Evolutionary conservation across 2,888 invertebrate species (phyloP).

Genomic region (Priocnemis perturbator): DNA sequence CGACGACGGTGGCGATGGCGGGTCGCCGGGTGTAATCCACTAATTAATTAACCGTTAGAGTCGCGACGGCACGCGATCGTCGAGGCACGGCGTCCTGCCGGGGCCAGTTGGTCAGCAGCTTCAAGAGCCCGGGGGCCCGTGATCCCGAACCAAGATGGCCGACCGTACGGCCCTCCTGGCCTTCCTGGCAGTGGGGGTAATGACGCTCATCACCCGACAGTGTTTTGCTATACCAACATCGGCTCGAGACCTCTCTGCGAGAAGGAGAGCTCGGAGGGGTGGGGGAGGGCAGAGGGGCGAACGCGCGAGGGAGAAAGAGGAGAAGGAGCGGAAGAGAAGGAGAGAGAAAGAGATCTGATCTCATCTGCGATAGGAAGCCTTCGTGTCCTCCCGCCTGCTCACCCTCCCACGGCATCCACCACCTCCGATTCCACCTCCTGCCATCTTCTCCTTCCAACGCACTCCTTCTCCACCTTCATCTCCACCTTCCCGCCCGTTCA

Average conservation of each 20-base stretch:
- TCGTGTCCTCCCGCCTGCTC: slow-evolving; percentile 54
- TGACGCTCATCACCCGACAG: slow-evolving; percentile 75
- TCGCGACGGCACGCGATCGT: slow-evolving; percentile 69
- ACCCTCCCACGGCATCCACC: slow-evolving; percentile 15
- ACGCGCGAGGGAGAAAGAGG: slow-evolving; percentile 19
- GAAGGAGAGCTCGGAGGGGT: slow-evolving; percentile 37
- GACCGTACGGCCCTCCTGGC: slow-evolving; percentile 66
- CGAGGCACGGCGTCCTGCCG: slow-evolving; percentile 50
- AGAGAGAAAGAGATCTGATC: slow-evolving; percentile 63
- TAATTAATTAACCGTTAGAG: slow-evolving; percentile 73
- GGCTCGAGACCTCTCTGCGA: slow-evolving; percentile 27
- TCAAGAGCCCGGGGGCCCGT: slow-evolving; percentile 43
- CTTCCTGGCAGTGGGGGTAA: slow-evolving; percentile 69
- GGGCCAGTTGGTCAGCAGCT: slow-evolving; percentile 51
- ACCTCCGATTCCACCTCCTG: slow-evolving; percentile 14
- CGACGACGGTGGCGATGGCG: slow-evolving; percentile 33
- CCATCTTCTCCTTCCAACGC: slow-evolving; percentile 8
- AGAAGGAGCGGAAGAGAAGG: slow-evolving; percentile 6
- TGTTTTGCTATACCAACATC: slow-evolving; percentile 74
- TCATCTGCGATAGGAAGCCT: slow-evolving; percentile 68
- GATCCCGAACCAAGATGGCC: slow-evolving; percentile 72
- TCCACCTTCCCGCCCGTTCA: neutral
- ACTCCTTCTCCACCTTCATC: neutral
- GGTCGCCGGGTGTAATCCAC: slow-evolving; percentile 57
- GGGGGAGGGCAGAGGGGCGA: slow-evolving; percentile 18